A percentile compares a stretch with the other conserved stretches of the same genome.
Conservation (phyloP, 1,140 invertebrate species). For the Antheraea mylitta region DNA sequence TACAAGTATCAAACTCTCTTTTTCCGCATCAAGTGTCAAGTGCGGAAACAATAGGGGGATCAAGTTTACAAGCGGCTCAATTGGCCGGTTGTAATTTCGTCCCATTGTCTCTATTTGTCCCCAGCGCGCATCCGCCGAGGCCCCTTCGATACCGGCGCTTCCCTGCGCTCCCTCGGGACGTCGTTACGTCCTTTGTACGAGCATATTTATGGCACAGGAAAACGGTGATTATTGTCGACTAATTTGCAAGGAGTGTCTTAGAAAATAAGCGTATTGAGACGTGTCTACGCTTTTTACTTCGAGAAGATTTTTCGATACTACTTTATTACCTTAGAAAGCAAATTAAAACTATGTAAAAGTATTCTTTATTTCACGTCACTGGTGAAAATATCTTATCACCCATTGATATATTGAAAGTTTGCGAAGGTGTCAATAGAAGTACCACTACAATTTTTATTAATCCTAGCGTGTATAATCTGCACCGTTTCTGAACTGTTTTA, state of each 20-base stretch:
- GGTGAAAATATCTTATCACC: no score
- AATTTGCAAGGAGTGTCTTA: constrained; percentile 25
- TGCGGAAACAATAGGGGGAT: constrained; percentile 73
- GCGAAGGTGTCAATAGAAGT: no score
- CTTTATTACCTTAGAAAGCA: not conserved
- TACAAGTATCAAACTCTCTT: constrained; percentile 46
- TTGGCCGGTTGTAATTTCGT: constrained; percentile 71
- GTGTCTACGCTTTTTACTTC: no score
- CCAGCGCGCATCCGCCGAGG: constrained; percentile 33
- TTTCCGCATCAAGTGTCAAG: constrained; percentile 31
- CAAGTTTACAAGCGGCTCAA: constrained; percentile 61
- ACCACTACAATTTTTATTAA: no score
- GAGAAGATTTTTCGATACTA: not conserved
- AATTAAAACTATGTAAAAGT: not conserved
- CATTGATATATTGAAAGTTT: no score
- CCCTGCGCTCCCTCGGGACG: constrained; percentile 28
- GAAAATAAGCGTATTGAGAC: not conserved
- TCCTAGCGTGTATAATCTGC: no score
- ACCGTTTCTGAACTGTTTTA: no score
- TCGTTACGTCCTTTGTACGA: constrained; percentile 50
- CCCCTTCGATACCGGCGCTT: constrained; percentile 20
- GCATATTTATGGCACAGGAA: constrained; percentile 38
- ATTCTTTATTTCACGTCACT: not conserved
- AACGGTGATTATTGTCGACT: constrained; percentile 37
- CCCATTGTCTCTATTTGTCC: constrained; percentile 62